These are phyloP conservation scores for Halisarca cf. caerulea DNA, from an alignment of 37 sponge, comb jelly and placozoan species.

Conservation along the genomic window DNA sequence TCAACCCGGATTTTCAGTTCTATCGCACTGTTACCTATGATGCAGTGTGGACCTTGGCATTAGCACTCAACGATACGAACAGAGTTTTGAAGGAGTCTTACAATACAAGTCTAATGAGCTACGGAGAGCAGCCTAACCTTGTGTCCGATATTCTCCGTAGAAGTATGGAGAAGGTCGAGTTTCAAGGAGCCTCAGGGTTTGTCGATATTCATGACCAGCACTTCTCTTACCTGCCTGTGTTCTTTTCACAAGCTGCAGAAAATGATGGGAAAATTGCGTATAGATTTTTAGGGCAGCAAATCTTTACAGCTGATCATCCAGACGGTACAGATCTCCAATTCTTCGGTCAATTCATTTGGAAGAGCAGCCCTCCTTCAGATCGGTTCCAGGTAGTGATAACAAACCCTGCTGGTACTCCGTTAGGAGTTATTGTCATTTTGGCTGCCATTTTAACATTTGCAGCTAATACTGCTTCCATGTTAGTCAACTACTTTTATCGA, in stretches of 20 bases:
- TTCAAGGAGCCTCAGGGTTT: constrained; percentile 4
- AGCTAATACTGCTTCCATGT: background rate
- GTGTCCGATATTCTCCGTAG: background rate
- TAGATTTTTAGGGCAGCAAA: background rate
- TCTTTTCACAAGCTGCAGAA: background rate
- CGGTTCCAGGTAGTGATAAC: too few relatives aligned
- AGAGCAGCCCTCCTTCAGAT: background rate
- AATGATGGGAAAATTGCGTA: background rate
- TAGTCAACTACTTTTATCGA: constrained; percentile 3
- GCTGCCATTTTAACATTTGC: background rate
- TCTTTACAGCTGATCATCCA: background rate
- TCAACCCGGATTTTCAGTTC: background rate
- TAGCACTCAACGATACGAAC: background rate
- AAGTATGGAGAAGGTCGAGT: background rate
- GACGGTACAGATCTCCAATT: background rate
- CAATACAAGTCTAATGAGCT: background rate
- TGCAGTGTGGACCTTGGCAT: constrained; percentile 9
- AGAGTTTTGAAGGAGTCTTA: background rate
- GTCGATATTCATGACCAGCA: background rate
- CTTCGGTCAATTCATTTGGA: background rate
- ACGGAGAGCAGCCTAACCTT: too few relatives aligned
- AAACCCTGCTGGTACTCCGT: background rate
- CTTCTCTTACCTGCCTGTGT: background rate
- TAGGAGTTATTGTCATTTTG: background rate
- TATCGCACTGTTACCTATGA: constrained; percentile 13